Evolutionary conservation across 2,888 invertebrate genomes (phyloP), one percentile per base, ranked within the genome.

Genomic region (Catocala sponsa): DNA sequence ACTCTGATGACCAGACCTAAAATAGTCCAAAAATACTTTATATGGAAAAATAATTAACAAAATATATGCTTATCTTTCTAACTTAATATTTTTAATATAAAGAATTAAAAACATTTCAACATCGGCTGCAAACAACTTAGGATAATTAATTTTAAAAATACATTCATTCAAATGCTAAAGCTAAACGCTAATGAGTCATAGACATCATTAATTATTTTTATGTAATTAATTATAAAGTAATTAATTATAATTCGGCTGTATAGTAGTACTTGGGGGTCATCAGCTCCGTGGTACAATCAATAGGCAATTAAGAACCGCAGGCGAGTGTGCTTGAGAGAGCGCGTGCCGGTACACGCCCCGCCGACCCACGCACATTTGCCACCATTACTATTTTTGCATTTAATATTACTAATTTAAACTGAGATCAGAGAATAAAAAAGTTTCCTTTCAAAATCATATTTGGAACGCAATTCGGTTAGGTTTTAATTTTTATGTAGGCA

Each of bases 281-380:
- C 48, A 15, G n/a, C 25, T 46, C 32, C 13, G 43, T 13, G 58
- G 65, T 75, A 63, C 56, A 83, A 83, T 83, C 83, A 84, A 82
- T 85, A 78, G 78, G 83, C 87, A 89, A 89, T 89, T 88, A 88
- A 80, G 74, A 78, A 82, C 86, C 83, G 78, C 84, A 81, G 78
- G 80, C 64, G 80, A 86, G 85, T 76, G 84, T 78, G 76, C 86
- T 86, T 79, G 78, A 86, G 80, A 70, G 80, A 72, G 81, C 86
- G 82, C 83, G 84, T 81, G 83, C 79, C 78, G 68, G n/a, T 48
- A 55, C 12, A 42, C 47, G 52, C 55, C 52, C 74, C 77, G 78
- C 77, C 74, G 66, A 65, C 76, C 67, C 76, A 62, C 68, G 68
- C 73, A 25, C 9, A 44, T 13, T 52, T 52, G 48, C 48, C 43